Evolutionary conservation across 2,113 vertebrate genomes (phyloP), one percentile per base, ranked within the genome.

Genomic region (Hyla sarda): DNA sequence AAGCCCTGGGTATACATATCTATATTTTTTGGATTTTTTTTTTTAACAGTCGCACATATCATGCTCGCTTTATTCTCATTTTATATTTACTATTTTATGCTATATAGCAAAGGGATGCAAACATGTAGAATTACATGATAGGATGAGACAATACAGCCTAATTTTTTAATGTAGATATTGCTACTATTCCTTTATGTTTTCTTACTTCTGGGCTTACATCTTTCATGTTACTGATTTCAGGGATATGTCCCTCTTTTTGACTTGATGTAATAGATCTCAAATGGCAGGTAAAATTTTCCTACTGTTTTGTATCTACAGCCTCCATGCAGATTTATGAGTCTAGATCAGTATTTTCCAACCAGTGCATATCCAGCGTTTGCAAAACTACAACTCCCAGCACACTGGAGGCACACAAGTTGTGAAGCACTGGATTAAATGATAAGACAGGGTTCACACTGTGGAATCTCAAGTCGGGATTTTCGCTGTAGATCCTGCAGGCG

Each of bases 1-100:
- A 94, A 91, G 89, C 3, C 86, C 77, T 92, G 90, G 91, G 92
- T 90, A 87, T 89, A 88, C 65, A 74, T 87, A 89, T 91, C 87
- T 90, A 86, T 14, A 56, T 60, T 54, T 10, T 85, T 9, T 2
- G 19, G 17, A 34, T 78, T 78, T 25, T 25, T 47, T 60, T 48
- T 54, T 71, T 56, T 52, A 13, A 60, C 50, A 60, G 28, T 30
- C 47, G 11, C 41, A 67, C 32, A 16, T 23, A 45, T 73, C 21
- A 48, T 48, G 30, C 32, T 25, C 32, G 41, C 10, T 23, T 47
- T 62, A 52, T 50, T 56, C 28, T 23, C 12, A 69, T 54, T 71
- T 25, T 37, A 69, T 34, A 32, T 11, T 25, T 32, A 14, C 12
- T 32, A 13, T 32, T 65, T 9, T 37, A 21, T 69, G 32, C 9